These are phyloP conservation scores for Gallinago jamesoni DNA, from an alignment of 2,113 vertebrate genomes.

Conservation along the genomic window DNA sequence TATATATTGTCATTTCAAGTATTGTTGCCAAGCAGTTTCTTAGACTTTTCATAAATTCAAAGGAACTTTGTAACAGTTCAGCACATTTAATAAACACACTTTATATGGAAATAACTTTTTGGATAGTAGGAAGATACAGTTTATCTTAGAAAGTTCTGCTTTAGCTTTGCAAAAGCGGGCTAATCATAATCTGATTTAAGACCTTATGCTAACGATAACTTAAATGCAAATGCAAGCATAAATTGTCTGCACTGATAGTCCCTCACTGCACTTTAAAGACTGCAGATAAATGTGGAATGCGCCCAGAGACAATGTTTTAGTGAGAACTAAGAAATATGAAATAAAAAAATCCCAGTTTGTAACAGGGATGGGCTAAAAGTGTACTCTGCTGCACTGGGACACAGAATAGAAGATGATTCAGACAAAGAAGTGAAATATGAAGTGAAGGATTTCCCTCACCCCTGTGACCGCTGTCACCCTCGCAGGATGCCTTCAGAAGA, in stretches of 20 bases:
- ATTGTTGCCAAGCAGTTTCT: constrained; percentile 64
- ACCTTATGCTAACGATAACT: constrained; percentile 64
- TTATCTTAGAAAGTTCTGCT: constrained; percentile 73
- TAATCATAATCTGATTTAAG: constrained; percentile 77
- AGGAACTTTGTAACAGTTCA: constrained; percentile 60
- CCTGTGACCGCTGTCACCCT: not conserved
- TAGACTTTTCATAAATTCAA: constrained; percentile 75
- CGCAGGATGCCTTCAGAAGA: not conserved
- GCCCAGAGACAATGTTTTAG: constrained; percentile 36
- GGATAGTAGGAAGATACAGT: constrained; percentile 67
- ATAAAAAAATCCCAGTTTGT: constrained; percentile 47
- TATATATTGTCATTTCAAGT: constrained; percentile 64
- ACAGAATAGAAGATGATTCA: not conserved
- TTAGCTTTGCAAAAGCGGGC: constrained; percentile 70
- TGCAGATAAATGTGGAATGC: constrained; percentile 65
- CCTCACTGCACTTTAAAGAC: constrained; percentile 46
- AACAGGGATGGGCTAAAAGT: not conserved
- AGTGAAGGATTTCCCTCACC: not conserved
- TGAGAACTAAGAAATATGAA: constrained; percentile 38
- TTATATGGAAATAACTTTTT: constrained; percentile 77
- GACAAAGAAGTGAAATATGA: not conserved
- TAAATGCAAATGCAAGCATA: constrained; percentile 69
- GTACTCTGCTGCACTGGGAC: not conserved
- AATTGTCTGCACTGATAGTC: constrained; percentile 66
- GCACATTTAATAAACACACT: constrained; percentile 76